Conservation (phyloP, 2,113 vertebrate genomes). For the Dunckerocampus dactyliophorus region DNA sequence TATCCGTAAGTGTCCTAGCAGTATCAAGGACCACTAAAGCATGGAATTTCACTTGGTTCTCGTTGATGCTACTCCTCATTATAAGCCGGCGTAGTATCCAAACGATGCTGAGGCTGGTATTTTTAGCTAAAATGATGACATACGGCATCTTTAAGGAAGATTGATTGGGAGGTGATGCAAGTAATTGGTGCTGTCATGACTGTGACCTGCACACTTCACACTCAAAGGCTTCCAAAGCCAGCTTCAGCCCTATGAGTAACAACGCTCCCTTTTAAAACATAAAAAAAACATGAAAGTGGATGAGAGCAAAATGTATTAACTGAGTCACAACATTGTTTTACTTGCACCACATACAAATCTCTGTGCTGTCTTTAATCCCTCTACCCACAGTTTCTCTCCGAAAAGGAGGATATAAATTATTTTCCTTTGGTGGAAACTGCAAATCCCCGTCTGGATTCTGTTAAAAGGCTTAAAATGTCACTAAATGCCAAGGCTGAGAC, state of each 20-base stretch:
- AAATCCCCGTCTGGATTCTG: conserved; percentile 79
- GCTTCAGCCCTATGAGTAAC: conserved; percentile 51
- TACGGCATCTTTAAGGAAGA: conserved; percentile 14
- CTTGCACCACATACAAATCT: conserved; percentile 67
- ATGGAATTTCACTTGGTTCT: not conserved
- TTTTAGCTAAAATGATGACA: not conserved
- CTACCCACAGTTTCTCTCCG: conserved; percentile 67
- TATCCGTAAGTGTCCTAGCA: no score
- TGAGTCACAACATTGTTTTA: conserved; percentile 72
- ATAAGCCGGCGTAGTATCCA: not conserved
- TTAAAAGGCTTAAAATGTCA: conserved; percentile 84
- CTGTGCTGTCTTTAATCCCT: conserved; percentile 72
- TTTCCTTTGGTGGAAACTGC: conserved; percentile 72
- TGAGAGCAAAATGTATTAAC: conserved; percentile 60
- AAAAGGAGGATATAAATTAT: conserved; percentile 74
- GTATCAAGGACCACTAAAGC: not conserved
- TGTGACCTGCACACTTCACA: conserved; percentile 35
- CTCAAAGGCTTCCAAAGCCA: conserved; percentile 48
- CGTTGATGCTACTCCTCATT: not conserved
- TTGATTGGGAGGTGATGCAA: conserved; percentile 29
- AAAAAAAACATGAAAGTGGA: conserved; percentile 54
- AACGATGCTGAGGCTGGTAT: not conserved
- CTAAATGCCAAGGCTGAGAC: conserved; percentile 78
- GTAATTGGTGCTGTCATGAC: conserved; percentile 27
- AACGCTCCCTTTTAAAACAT: conserved; percentile 39